These are phyloP conservation scores for Furcula furcula DNA, from an alignment of 2,888 invertebrate species.

Conservation along the genomic window DNA sequence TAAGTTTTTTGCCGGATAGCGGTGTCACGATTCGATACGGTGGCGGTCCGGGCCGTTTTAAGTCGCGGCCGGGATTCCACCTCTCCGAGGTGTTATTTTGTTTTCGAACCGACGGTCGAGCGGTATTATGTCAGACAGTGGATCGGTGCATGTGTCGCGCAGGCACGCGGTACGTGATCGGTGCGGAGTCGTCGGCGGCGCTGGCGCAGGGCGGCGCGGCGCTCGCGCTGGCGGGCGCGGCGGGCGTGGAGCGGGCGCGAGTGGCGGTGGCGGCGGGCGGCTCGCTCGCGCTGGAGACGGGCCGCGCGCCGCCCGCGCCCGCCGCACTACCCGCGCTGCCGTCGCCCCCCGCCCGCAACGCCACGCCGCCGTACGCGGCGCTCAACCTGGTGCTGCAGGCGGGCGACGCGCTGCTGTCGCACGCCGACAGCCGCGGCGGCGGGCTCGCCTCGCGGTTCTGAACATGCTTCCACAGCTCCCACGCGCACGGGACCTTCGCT, in stretches of 20 bases:
- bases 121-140: too few species aligned
- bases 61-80: too few species aligned
- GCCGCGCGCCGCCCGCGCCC: slow-evolving; percentile 25
- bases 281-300: slow-evolving; percentile 24
- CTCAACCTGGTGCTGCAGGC: slow-evolving; percentile 86
- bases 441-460: slow-evolving; percentile 85
- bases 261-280: slow-evolving; percentile 28
- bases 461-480: too few species aligned
- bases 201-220: slow-evolving; percentile 40
- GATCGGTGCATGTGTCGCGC: slow-evolving; percentile 1
- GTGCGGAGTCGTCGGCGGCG: slow-evolving; percentile 54
- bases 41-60: too few species aligned
- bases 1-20: too few species aligned
- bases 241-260: slow-evolving; percentile 40
- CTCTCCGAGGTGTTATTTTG: too few species aligned
- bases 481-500: too few species aligned
- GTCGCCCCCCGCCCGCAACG: slow-evolving; percentile 1
- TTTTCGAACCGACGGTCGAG: too few species aligned
- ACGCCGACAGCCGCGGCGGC: slow-evolving; percentile 88
- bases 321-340: slow-evolving; percentile 4
- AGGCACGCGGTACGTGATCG: slow-evolving; percentile 66
- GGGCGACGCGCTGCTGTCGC: slow-evolving; percentile 84
- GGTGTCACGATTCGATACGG: too few species aligned
- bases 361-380: slow-evolving; percentile 74
- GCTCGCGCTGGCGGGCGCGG: slow-evolving; percentile 21